Percentiles rank a stretch among this genome's conserved stretches.
Conservation (phyloP, 2,113 vertebrate species). For the Delphinus delphis region DNA sequence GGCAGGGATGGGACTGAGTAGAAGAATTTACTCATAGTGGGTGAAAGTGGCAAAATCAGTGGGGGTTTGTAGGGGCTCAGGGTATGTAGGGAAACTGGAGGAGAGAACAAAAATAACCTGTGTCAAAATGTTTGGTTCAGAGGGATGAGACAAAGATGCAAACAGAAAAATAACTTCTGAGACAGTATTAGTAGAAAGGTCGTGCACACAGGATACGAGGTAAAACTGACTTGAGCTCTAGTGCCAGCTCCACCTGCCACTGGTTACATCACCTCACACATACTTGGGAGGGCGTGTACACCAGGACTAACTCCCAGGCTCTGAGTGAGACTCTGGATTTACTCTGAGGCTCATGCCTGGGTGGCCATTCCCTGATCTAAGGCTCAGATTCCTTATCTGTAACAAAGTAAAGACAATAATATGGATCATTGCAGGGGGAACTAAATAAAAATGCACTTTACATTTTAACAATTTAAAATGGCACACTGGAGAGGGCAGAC, state of each 20-base stretch:
- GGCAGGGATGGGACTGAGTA: background rate
- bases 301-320: background rate
- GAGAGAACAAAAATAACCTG: background rate
- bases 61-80: background rate
- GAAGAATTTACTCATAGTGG: background rate
- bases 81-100: background rate
- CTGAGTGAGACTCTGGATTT: background rate
- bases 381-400: background rate
- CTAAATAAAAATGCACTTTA: background rate
- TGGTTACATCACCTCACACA: background rate
- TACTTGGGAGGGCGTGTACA: rapidly evolving
- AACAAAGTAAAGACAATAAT: background rate
- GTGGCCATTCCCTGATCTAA: background rate
- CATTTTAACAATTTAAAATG: background rate
- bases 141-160: background rate
- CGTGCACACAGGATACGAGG: background rate
- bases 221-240: background rate
- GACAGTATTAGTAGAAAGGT: background rate
- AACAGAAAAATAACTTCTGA: background rate
- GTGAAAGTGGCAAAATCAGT: background rate
- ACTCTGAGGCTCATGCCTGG: background rate
- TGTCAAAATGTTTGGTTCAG: background rate
- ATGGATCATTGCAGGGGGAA: background rate
- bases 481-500: too few species aligned
- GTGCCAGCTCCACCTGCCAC: background rate